Evolutionary conservation across 2,113 vertebrate species (phyloP).

Genomic region (Eulemur rufifrons): DNA sequence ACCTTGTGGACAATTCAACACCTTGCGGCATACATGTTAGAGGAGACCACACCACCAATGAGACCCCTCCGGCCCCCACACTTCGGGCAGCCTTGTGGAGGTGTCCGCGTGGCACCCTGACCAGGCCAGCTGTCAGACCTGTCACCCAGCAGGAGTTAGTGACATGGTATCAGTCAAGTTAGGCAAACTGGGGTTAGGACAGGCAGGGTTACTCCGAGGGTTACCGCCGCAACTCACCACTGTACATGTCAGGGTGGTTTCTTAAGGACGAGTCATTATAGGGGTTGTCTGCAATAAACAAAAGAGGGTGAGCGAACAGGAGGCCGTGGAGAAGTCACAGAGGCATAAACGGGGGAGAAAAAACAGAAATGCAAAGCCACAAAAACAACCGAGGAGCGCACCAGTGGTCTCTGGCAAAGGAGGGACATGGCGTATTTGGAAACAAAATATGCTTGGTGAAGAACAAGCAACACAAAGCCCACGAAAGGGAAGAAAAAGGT

Average conservation of each 20-base stretch:
- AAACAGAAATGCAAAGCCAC: constrained; percentile 62
- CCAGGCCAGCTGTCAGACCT: constrained; percentile 40
- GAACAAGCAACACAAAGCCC: constrained; percentile 67
- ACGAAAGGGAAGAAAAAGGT: constrained; percentile 42
- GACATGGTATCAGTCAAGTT: constrained; percentile 81
- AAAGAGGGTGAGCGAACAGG: constrained; percentile 83
- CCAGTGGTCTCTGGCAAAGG: constrained; percentile 37
- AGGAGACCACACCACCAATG: neutral
- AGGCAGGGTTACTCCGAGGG: constrained; percentile 78
- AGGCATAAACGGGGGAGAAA: neutral
- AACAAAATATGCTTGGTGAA: neutral
- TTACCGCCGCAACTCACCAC: constrained; percentile 91
- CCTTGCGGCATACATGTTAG: neutral
- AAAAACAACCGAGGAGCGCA: neutral
- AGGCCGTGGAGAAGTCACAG: constrained; percentile 61
- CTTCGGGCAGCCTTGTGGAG: neutral
- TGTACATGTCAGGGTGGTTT: constrained; percentile 92
- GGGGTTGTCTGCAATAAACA: constrained; percentile 93
- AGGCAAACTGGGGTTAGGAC: constrained; percentile 79
- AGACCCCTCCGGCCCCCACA: neutral
- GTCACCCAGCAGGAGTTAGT: constrained; percentile 63
- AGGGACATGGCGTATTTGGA: neutral
- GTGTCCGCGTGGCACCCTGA: neutral
- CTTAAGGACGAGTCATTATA: constrained; percentile 93
- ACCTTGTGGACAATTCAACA: neutral